These are phyloP conservation scores for Myrmecobius fasciatus DNA, from an alignment of 2,113 vertebrate species.

Conservation along the genomic window DNA sequence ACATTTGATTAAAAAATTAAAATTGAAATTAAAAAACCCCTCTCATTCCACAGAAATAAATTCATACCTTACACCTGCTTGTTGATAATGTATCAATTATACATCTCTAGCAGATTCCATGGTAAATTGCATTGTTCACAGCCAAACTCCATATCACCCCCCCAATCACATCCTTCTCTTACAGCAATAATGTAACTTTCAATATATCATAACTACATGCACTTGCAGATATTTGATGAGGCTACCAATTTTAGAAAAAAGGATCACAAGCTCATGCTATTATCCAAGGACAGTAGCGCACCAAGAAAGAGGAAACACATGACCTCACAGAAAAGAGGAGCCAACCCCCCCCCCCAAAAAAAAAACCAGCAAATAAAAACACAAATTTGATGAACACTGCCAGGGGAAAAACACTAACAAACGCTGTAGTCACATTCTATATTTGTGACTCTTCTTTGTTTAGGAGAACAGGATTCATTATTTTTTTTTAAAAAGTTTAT, in stretches of 20 bases:
- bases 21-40: not conserved
- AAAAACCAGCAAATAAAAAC: constrained; percentile 7
- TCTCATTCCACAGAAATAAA: constrained; percentile 60
- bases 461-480: not conserved
- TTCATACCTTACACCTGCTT: constrained; percentile 25
- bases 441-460: not conserved
- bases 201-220: constrained; percentile 14
- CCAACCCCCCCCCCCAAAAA: no score
- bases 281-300: constrained; percentile 41
- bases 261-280: constrained; percentile 18
- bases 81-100: constrained; percentile 48
- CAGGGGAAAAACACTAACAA: constrained; percentile 34
- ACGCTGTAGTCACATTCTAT: not conserved
- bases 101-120: not conserved
- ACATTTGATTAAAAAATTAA: constrained; percentile 9
- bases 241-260: constrained; percentile 32
- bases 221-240: constrained; percentile 25
- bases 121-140: not conserved
- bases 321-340: constrained; percentile 35
- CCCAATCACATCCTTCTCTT: constrained; percentile 38
- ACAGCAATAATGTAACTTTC: not conserved
- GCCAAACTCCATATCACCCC: not conserved
- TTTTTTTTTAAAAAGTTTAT: constrained; percentile 4
- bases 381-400: not conserved
- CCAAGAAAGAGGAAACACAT: constrained; percentile 26